Conservation (phyloP, 2,113 vertebrate species). For the Felis chaus region DNA sequence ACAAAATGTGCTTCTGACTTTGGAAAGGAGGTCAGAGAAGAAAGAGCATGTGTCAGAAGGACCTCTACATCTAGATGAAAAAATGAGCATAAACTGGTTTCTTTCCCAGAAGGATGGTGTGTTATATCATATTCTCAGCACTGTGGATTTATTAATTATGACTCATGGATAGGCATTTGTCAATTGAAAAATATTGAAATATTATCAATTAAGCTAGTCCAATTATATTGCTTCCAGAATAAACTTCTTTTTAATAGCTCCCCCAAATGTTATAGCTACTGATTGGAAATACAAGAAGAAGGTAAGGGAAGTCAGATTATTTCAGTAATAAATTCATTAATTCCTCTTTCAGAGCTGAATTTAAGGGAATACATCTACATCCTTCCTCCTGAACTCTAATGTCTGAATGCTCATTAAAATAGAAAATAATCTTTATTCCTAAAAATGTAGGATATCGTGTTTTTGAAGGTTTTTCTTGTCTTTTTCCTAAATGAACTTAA, state of each 20-base stretch:
- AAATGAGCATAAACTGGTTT: not conserved
- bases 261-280: slow-evolving; percentile 31
- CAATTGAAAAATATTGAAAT: slow-evolving; percentile 50
- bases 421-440: not conserved
- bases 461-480: not conserved
- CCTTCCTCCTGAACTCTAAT: not conserved
- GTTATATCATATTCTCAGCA: slow-evolving; percentile 12
- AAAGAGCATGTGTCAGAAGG: slow-evolving; percentile 26
- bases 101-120: not conserved
- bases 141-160: slow-evolving; percentile 35
- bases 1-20: slow-evolving; percentile 31
- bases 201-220: not conserved
- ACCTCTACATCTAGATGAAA: not conserved
- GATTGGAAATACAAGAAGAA: slow-evolving; percentile 31
- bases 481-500: slow-evolving; percentile 24
- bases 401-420: not conserved
- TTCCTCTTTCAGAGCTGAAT: slow-evolving; percentile 35
- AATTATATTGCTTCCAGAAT: slow-evolving; percentile 46
- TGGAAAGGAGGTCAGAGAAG: slow-evolving; percentile 41
- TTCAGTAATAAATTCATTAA: slow-evolving; percentile 19
- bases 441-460: not conserved
- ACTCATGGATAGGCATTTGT: not conserved
- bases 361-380: slow-evolving; percentile 16
- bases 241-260: slow-evolving; percentile 26
- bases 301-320: slow-evolving; percentile 26